Base-by-base conservation (phyloP, 2,113 vertebrate species). In the Hemibagrus wyckioides region DNA sequence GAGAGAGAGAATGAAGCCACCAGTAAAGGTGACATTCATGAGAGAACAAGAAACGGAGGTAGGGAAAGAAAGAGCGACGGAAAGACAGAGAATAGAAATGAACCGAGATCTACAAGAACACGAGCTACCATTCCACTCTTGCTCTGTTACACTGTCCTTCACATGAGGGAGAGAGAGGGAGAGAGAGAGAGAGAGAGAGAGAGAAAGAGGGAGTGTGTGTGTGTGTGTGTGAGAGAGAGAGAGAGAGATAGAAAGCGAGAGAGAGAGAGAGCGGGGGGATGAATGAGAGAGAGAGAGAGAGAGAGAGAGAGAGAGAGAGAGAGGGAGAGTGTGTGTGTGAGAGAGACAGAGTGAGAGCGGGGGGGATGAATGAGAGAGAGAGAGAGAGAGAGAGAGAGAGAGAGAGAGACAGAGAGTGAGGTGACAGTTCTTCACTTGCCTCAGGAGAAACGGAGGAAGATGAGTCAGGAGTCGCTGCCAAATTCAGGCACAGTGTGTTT, bases 11-110 rank as follows among this genome's bases (percentile, higher is more conserved):
- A 94, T 94, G 92, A 94, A 93, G 93, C 93, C 94, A 94, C 94
- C 94, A 94, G 93, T 93, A 95, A 94, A 95, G 95, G 95, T 95
- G 95, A 95, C 95, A 95, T 95, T 95, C 95, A 95, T 95, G 92
- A 93, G 87, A 90, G 88, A 90, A 84, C 54, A 90, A 84, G 90
- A 80, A 87, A 79, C 85, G 86, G 87, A 88, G 90, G 61, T 89
- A 75, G 76, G 76, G 89, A 77, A 75, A 41, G 56, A 65, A 85
- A 85, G 63, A 59, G 83, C 30, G 56, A 48, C 71, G 57, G 77
- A 71, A 59, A 21, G 44, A 69, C 76, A 67, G 76, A 61, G 87
- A 84, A 88, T 48, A 90, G 67, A 48, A 71, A 75, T 36, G 86
- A 61, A 80, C 80, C 39, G 61, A 80, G 80, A 85, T 84, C 85